A percentile compares a stretch with the other conserved stretches of the same genome.
Evolutionary conservation across 2,888 invertebrate genomes (phyloP).

Genomic region (Mesochorus sp.): DNA sequence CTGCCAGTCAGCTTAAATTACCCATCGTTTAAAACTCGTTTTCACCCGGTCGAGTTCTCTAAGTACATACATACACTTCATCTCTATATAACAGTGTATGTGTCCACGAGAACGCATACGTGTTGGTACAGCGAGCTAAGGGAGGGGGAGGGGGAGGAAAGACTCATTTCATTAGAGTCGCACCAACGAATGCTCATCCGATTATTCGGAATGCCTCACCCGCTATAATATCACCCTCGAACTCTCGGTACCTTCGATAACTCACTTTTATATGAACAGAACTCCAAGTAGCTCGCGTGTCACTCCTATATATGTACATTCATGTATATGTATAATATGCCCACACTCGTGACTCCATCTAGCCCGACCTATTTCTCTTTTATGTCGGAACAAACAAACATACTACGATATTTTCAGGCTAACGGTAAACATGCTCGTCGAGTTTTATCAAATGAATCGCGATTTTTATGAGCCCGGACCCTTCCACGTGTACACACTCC

Average conservation of each 20-base stretch:
- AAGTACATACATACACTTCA: constrained; percentile 68
- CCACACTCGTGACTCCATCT: constrained; percentile 23
- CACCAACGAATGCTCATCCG: constrained; percentile 71
- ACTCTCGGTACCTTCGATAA: constrained; percentile 40
- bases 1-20: constrained; percentile 76
- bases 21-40: constrained; percentile 81
- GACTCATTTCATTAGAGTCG: constrained; percentile 73
- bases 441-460: constrained; percentile 43
- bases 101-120: background rate
- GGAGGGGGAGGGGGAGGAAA: constrained; percentile 49
- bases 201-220: constrained; percentile 69
- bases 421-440: constrained; percentile 38
- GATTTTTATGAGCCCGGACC: constrained; percentile 49
- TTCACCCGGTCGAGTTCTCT: constrained; percentile 69
- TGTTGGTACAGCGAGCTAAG: constrained; percentile 20
- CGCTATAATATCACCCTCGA: constrained; percentile 46
- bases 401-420: background rate
- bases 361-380: constrained; percentile 55
- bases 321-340: constrained; percentile 8
- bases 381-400: constrained; percentile 49
- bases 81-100: background rate
- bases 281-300: constrained; percentile 28
- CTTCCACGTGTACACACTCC: background rate
- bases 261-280: constrained; percentile 52
- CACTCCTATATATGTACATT: background rate